Evolutionary conservation across 2,888 invertebrate species (phyloP), one percentile per base, ranked within the genome.

Genomic region (Protula sp.): DNA sequence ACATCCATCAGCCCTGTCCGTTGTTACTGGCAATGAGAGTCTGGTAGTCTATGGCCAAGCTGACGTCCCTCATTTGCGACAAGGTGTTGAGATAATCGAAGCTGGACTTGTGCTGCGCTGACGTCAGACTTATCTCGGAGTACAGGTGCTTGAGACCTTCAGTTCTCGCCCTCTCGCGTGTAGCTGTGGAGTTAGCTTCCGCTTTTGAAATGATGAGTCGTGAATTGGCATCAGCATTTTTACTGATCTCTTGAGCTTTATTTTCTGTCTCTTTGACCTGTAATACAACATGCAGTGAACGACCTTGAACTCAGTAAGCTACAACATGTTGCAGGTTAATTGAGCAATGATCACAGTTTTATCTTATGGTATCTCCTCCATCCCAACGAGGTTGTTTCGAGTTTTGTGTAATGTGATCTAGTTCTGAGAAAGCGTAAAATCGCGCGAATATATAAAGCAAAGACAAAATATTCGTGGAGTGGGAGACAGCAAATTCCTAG

Each of bases 81-180:
- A 77, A 65, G 1, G 75, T 73, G 3, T 74, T 61, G 22, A 77
- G 66, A 58, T 76, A 76, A 62, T 77, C 74, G 47, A 77, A 72
- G 28, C 72, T 70, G 51, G 67, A 71, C 57, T 73, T 73, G 51
- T 72, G 67, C 31, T 71, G 59, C 55, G 70, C 68, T 3, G 66
- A 60, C 1, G 63, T 69, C 24, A 76, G 65, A 14, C 61, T 61
- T 3, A 76, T 63, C n/a, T 52, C 62, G 3, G 29, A 38, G 64
- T 74, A 76, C 14, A 75, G 68, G 4, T 54, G 22, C 55, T 71
- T 70, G 3, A 76, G 66, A 1, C 74, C 75, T 1, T 66, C 62
- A 29, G 66, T 64, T 30, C 74, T 56, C 0, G 75, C 73, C 2
- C 55, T 70, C 63, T 75, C 75, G 3, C 73, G 66, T 1, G 63